These are phyloP conservation scores for Celastrina argiolus DNA, from an alignment of 2,888 invertebrate genomes.

Conservation along the genomic window DNA sequence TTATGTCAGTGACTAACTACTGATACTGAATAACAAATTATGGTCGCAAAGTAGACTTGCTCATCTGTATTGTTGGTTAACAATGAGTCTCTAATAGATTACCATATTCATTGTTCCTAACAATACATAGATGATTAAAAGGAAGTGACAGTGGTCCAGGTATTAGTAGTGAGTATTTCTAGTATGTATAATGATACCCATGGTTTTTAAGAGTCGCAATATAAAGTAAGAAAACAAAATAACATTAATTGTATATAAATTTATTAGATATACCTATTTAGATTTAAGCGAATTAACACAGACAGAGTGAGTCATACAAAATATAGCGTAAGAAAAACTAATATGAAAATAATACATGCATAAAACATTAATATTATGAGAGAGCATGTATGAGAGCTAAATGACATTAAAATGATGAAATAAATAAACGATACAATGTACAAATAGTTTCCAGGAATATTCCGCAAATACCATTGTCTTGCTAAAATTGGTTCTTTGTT, in stretches of 20 bases:
- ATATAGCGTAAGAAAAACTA: neutral
- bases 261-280: conserved; percentile 13
- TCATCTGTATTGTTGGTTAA: conserved; percentile 5
- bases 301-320: conserved; percentile 8
- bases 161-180: neutral
- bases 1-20: neutral
- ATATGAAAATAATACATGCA: conserved; percentile 1
- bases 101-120: conserved; percentile 15
- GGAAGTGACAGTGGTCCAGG: neutral
- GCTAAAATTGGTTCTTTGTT: neutral
- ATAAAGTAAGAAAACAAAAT: neutral
- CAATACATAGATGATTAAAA: neutral
- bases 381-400: conserved; percentile 20
- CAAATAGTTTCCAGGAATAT: conserved; percentile 19
- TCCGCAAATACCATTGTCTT: conserved; percentile 18
- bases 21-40: conserved; percentile 9
- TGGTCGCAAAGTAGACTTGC: neutral
- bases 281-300: conserved; percentile 7
- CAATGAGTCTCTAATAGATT: conserved; percentile 7
- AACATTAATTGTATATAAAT: neutral
- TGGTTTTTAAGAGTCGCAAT: neutral
- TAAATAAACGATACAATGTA: conserved; percentile 23
- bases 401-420: conserved; percentile 18
- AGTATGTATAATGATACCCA: neutral
- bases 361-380: conserved; percentile 5